Base-by-base conservation (phyloP, 2,113 vertebrate species). In the Orycteropus afer region DNA sequence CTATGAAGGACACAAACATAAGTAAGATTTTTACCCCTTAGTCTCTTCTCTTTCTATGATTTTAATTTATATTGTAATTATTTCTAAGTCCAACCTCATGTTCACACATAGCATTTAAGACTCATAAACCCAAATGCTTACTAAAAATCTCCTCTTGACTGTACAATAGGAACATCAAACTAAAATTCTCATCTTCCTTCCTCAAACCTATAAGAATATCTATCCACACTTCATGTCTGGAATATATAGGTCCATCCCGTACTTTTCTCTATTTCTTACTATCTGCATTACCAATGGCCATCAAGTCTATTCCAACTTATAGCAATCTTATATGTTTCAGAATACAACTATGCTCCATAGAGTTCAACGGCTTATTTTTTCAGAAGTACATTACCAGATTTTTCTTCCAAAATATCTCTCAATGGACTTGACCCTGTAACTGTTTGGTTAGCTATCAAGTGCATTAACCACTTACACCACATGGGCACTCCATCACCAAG, bases 41-140 rank as follows among this genome's bases (percentile, higher is more conserved):
- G 53, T 89, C 25, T 84, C 23, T 67, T 61, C 42, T 10, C 27
- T 77, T 79, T 80, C 57, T 45, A 83, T 25, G 8, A 82, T 37
- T 82, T 59, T 80, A 71, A 89, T 65, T 67, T 47, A 37, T 61
- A 65, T 57, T 23, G 20, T 87, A 67, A 92, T 91, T 65, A 57
- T 92, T 89, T 49, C 11, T 34, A 29, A 94, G 14, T 1, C 14
- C 37, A 76, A 7, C 51, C 37, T 69, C 59, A 81, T 61, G 15
- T 69, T 95, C 40, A 94, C 0, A 67, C 32, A 34, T 8, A 8
- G 88, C n/a, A 81, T 25, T 69, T 49, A 53, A 89, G 69, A 69
- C 49, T 74, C 82, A 67, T 73, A 73, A 95, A 86, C 20, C 47
- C 65, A 96, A 82, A 86, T n/a, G 22, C 7, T 8, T 61, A 77